These are phyloP conservation scores for Ciconia nigra DNA, from an alignment of 2,797 vertebrate genomes.

Conservation along the genomic window DNA sequence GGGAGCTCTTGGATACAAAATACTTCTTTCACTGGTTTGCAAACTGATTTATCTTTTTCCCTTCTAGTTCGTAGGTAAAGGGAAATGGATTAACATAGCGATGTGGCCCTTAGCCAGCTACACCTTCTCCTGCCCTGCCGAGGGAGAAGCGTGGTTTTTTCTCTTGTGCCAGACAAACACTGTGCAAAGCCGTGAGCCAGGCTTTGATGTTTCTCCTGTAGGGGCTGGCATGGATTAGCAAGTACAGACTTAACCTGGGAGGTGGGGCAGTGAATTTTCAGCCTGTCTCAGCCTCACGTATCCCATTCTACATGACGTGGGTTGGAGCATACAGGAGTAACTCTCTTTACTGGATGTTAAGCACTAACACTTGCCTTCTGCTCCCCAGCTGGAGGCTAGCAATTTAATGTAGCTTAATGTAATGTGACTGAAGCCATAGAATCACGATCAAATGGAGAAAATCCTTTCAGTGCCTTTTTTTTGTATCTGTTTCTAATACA, in stretches of 20 bases:
- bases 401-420: background rate
- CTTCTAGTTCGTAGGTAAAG: background rate
- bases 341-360: background rate
- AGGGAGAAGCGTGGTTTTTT: background rate
- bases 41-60: background rate
- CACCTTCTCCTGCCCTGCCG: background rate
- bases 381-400: background rate
- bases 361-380: background rate
- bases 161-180: background rate
- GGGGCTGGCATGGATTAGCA: background rate
- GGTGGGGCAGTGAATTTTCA: background rate
- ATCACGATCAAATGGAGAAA: background rate
- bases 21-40: background rate
- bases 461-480: conserved; percentile 26
- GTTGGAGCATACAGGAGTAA: background rate
- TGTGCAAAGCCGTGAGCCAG: background rate
- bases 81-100: background rate
- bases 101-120: background rate
- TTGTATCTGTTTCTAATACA: background rate
- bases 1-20: background rate
- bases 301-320: background rate
- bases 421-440: background rate
- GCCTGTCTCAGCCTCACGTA: background rate
- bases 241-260: background rate
- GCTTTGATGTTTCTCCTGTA: background rate